phyloP scores from a whole-genome alignment of 1,140 invertebrate species.

The Aphelenchoides besseyi region DNA sequence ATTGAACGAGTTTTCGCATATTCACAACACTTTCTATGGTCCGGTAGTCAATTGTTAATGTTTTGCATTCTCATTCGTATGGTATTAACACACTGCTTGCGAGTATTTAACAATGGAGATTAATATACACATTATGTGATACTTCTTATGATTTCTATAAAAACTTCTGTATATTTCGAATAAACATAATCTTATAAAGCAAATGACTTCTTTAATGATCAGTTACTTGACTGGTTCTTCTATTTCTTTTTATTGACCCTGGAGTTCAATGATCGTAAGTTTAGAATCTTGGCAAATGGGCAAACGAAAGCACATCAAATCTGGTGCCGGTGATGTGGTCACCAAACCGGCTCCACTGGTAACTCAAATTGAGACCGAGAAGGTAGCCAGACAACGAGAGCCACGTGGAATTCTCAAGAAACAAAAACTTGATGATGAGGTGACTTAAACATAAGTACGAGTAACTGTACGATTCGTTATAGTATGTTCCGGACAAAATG shows the following conservation, averaged over 20 bases:
- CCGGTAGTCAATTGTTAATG: no score
- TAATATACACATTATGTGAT: no score
- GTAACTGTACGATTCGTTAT: constrained; percentile 20
- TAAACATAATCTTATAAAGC: background rate
- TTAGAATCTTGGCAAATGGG: constrained; percentile 33
- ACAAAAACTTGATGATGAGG: constrained; percentile 33
- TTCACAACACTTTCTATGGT: no score
- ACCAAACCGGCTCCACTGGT: constrained; percentile 37
- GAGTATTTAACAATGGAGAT: background rate
- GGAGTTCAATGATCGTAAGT: background rate
- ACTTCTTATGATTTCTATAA: background rate
- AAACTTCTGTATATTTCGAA: background rate
- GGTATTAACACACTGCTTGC: background rate
- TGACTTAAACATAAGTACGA: constrained; percentile 13
- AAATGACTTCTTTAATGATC: no score
- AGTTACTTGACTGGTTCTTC: background rate
- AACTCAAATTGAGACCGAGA: constrained; percentile 42
- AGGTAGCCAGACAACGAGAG: constrained; percentile 37
- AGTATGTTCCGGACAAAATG: constrained; percentile 42
- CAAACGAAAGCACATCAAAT: constrained; percentile 41
- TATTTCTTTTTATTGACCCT: background rate
- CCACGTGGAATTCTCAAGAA: constrained; percentile 30
- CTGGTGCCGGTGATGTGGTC: constrained; percentile 45
- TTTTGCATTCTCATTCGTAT: no score
- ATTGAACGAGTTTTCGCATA: no score